phyloP scores from a whole-genome alignment of 1,140 invertebrate genomes.

The Drosophila nigrodunni region DNA sequence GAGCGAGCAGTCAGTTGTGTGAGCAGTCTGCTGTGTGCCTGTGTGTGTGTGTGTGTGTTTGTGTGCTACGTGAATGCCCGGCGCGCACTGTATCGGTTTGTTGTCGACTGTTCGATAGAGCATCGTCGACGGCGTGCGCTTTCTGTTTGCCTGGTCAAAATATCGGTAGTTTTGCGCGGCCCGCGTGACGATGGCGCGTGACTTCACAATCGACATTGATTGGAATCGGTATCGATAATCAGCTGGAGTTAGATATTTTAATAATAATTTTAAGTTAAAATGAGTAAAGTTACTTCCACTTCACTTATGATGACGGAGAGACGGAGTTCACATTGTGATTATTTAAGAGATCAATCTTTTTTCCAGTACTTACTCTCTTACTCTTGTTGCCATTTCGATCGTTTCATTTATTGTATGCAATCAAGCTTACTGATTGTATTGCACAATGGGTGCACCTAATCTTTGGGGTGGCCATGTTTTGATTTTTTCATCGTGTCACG shows the following conservation, averaged over 20 bases:
- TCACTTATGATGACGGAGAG: background rate
- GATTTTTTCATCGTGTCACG: background rate
- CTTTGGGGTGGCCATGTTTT: background rate
- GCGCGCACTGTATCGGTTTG: slow-evolving; percentile 54
- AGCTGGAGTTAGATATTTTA: slow-evolving; percentile 13
- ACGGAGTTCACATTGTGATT: background rate
- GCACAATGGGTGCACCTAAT: no score
- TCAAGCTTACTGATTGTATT: no score
- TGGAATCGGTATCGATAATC: slow-evolving; percentile 73
- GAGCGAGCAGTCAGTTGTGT: background rate
- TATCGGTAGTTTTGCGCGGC: slow-evolving; percentile 82
- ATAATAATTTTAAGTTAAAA: background rate
- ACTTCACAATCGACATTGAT: slow-evolving; percentile 58
- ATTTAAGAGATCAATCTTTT: background rate
- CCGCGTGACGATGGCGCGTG: slow-evolving; percentile 77
- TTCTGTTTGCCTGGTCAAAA: slow-evolving; percentile 72
- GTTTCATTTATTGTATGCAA: background rate
- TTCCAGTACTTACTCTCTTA: background rate
- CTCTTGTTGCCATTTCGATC: background rate
- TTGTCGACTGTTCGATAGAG: slow-evolving; percentile 61
- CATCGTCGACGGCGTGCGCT: slow-evolving; percentile 33
- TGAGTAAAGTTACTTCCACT: background rate
- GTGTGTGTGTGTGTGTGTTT: slow-evolving; percentile 11
- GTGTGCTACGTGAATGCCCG: slow-evolving; percentile 16
- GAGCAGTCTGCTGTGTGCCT: background rate